Evolutionary conservation across 2,113 vertebrate species (phyloP).

Genomic region (Sapayoa aenigma): DNA sequence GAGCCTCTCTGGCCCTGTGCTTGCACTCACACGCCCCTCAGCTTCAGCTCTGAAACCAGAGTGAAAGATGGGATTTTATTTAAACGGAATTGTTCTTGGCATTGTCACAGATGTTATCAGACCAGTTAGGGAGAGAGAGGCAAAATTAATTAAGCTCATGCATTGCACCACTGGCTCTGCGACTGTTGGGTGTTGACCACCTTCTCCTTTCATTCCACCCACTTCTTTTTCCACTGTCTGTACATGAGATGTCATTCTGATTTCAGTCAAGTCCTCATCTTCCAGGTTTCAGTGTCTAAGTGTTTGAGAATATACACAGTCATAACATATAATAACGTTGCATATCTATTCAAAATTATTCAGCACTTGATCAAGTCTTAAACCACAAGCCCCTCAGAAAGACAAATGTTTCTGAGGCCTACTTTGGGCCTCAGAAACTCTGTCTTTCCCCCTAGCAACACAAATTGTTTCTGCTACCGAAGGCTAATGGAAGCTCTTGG

Average conservation of each 20-base stretch:
- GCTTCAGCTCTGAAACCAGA: background rate
- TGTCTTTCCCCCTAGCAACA: background rate
- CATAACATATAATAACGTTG: background rate
- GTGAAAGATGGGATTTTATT: background rate
- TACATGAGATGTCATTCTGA: background rate
- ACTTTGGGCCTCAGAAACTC: background rate
- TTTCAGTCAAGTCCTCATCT: background rate
- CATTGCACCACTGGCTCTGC: background rate
- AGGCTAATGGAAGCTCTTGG: background rate
- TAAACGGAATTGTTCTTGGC: background rate
- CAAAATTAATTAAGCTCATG: background rate
- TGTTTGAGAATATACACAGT: background rate
- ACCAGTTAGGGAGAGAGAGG: background rate
- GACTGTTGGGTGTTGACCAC: background rate
- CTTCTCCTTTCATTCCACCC: background rate
- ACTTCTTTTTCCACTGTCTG: background rate
- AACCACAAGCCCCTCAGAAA: background rate
- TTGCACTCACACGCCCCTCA: background rate
- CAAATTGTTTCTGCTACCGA: background rate
- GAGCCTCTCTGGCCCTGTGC: background rate
- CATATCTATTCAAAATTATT: background rate
- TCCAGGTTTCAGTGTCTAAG: background rate
- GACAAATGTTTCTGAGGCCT: background rate
- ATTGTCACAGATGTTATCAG: background rate
- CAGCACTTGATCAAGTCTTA: background rate